These are phyloP conservation scores for Hirtodrosophila histrioides DNA, from an alignment of 2,888 invertebrate genomes.

Conservation along the genomic window DNA sequence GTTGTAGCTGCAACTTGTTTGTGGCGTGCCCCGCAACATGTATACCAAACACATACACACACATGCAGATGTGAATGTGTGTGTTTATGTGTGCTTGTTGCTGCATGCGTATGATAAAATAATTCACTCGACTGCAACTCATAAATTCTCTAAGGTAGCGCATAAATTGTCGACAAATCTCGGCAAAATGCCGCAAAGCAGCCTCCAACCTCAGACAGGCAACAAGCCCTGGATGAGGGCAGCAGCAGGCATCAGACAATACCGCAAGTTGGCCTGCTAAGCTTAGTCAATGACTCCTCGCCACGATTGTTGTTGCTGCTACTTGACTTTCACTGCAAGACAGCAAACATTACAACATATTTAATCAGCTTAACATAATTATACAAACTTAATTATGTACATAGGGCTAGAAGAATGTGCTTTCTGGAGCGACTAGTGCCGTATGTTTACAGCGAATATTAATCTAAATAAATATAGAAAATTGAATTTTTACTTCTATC, in stretches of 20 bases:
- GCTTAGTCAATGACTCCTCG: constrained; percentile 34
- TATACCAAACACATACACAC: constrained; percentile 17
- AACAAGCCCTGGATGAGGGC: constrained; percentile 8
- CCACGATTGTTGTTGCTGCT: constrained; percentile 21
- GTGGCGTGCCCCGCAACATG: constrained; percentile 65
- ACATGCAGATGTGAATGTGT: constrained; percentile 7
- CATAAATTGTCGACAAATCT: constrained; percentile 79
- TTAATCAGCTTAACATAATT: constrained; percentile 43
- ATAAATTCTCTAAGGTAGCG: constrained; percentile 80
- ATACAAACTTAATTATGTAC: not conserved
- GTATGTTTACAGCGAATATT: too few relatives aligned
- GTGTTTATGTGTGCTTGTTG: constrained; percentile 53
- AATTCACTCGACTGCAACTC: constrained; percentile 81
- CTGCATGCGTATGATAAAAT: constrained; percentile 81
- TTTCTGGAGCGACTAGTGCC: too few relatives aligned
- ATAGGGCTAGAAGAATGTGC: too few relatives aligned
- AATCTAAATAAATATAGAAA: too few relatives aligned
- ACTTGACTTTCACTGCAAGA: constrained; percentile 44
- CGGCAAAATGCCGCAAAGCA: constrained; percentile 78
- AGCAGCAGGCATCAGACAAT: constrained; percentile 16
- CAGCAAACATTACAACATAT: constrained; percentile 53
- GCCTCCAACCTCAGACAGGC: constrained; percentile 64
- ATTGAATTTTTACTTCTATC: too few relatives aligned
- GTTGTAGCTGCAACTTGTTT: constrained; percentile 63
- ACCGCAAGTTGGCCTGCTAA: constrained; percentile 36